These are phyloP conservation scores for Synergus japonicus DNA, from an alignment of 2,888 invertebrate genomes.

Conservation along the genomic window DNA sequence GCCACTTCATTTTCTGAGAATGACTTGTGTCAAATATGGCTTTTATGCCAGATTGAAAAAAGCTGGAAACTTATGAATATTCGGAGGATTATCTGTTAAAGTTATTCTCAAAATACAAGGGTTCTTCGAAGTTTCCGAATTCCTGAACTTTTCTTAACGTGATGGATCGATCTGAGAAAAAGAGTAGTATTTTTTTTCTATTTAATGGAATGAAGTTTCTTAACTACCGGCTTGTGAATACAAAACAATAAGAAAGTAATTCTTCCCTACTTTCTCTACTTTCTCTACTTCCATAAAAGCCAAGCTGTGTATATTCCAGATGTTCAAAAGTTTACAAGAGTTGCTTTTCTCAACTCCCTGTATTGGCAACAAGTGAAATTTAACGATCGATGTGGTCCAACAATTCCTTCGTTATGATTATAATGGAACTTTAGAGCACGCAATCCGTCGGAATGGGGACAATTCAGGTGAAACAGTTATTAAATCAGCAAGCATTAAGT, in stretches of 20 bases:
- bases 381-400: slow-evolving; percentile 20
- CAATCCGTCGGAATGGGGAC: not conserved
- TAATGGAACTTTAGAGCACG: not conserved
- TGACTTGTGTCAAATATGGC: not conserved
- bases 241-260: not conserved
- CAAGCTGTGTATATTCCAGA: not conserved
- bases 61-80: not conserved
- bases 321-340: slow-evolving; percentile 11
- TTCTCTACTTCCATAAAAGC: not conserved
- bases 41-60: not conserved
- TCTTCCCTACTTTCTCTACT: not conserved
- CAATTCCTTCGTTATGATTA: slow-evolving; percentile 27
- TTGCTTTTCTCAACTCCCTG: not conserved
- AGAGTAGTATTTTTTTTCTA: not conserved
- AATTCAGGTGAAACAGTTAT: slow-evolving; percentile 28
- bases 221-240: not conserved
- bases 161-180: not conserved
- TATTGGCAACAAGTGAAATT: slow-evolving; percentile 35
- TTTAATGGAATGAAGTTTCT: not conserved
- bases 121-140: too few relatives aligned
- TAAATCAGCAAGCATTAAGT: slow-evolving; percentile 27
- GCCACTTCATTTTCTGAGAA: not conserved
- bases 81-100: not conserved
- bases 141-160: not conserved
- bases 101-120: too few relatives aligned